These are phyloP conservation scores for Clarias pachynema DNA, from an alignment of 2,797 vertebrate species.

Conservation along the genomic window DNA sequence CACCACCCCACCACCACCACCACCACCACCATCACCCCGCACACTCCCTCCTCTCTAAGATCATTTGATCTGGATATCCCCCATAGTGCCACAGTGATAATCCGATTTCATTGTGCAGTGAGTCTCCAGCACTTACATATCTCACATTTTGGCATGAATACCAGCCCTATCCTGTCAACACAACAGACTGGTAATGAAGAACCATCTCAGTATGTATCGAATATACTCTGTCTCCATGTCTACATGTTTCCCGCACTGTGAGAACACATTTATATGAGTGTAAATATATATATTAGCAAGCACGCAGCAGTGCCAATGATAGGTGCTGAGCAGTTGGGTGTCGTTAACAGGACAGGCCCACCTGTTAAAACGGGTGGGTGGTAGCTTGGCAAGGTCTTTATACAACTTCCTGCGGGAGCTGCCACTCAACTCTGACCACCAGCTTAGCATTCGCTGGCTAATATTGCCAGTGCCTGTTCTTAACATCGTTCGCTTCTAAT, in stretches of 20 bases:
- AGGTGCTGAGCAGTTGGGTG: constrained; percentile 69
- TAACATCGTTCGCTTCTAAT: neutral
- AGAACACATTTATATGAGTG: constrained; percentile 44
- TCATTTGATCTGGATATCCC: constrained; percentile 84
- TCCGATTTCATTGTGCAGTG: constrained; percentile 58
- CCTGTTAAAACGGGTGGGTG: constrained; percentile 70
- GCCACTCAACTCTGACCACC: constrained; percentile 34
- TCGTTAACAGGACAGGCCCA: constrained; percentile 75
- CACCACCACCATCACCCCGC: neutral
- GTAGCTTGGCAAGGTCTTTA: constrained; percentile 31
- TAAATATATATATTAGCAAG: constrained; percentile 16
- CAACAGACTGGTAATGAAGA: constrained; percentile 17
- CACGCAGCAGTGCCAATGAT: constrained; percentile 64
- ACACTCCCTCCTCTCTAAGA: constrained; percentile 69
- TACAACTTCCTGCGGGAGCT: constrained; percentile 19
- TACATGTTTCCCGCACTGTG: constrained; percentile 55
- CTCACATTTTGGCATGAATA: constrained; percentile 28
- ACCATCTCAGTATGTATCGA: constrained; percentile 20
- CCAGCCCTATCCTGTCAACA: constrained; percentile 13
- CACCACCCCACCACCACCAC: constrained; percentile 60
- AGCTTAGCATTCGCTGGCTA: constrained; percentile 25
- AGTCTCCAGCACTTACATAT: constrained; percentile 32
- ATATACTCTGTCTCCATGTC: constrained; percentile 30
- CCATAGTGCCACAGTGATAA: constrained; percentile 78
- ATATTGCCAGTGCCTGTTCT: constrained; percentile 29